These are phyloP conservation scores for Seira ritae DNA, from an alignment of 2,888 invertebrate species.

Conservation along the genomic window DNA sequence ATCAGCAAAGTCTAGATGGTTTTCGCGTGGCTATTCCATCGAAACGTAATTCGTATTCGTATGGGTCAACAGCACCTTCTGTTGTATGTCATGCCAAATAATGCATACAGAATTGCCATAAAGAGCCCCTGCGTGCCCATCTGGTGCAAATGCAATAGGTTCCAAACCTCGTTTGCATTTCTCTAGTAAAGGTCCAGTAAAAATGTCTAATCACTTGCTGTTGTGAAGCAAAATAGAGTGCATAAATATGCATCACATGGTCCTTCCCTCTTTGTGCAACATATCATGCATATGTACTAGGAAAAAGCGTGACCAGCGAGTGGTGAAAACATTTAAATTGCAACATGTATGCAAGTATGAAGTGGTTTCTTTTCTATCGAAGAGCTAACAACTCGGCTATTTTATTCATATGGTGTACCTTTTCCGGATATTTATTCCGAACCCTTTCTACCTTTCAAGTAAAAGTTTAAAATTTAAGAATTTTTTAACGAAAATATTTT, in stretches of 20 bases:
- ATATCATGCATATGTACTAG: background rate
- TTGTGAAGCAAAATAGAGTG: background rate
- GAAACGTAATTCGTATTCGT: background rate
- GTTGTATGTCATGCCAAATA: background rate
- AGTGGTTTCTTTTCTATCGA: too few species aligned
- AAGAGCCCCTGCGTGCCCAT: background rate
- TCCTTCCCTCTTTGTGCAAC: background rate
- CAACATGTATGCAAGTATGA: background rate
- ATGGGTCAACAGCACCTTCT: background rate
- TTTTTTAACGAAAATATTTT: too few species aligned
- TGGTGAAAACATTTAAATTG: background rate
- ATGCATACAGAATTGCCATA: background rate
- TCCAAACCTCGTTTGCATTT: background rate
- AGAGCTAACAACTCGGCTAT: too few species aligned
- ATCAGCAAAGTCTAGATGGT: too few species aligned
- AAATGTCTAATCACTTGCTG: background rate
- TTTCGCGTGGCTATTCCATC: background rate
- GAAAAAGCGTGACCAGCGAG: background rate
- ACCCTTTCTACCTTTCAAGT: slow-evolving; percentile 13
- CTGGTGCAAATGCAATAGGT: background rate
- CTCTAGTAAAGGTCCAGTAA: background rate
- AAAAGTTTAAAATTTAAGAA: slow-evolving; percentile 46
- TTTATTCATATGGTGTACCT: too few species aligned
- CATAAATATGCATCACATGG: slow-evolving; percentile 29
- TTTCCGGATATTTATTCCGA: too few species aligned